Base-by-base conservation (phyloP, 2,113 vertebrate species). In the human region DNA sequence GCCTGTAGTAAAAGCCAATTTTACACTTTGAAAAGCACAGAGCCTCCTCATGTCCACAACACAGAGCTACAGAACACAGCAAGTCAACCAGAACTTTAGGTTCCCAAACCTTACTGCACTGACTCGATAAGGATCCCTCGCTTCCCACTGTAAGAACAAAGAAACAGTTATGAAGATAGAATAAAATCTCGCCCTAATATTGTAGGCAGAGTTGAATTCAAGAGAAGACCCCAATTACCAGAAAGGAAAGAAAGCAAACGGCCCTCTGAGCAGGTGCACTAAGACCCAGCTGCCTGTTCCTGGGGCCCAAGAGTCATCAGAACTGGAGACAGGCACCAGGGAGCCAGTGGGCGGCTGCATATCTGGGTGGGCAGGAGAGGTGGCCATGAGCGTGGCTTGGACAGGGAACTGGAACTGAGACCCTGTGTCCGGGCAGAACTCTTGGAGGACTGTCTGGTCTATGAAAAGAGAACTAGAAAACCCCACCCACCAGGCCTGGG, bases 261-360 rank as follows among this genome's bases (percentile, higher is more conserved):
- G 38, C 16, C 1, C 9, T 8, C 45, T 4, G 5, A 59, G n/a
- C 76, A 25, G 20, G 20, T 4, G 2, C 6, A 2, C 43, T 0
- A 1, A 72, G 76, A 23, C 2, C 17, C 45, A 1, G 17, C 5
- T 3, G 25, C 17, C 52, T 9, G 10, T 1, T 13, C 50, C 20
- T 40, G 22, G 70, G 64, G 43, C 18, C 52, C 3, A 14, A 35
- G 61, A 38, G 43, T 9, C 43, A 2, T 3, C 1, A 72, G 13
- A 16, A 4, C 22, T 5, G 5, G 85, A 35, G 18, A 2, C 0
- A 16, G 17, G 35, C 4, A 7, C 43, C 9, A 5, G 27, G 23
- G 48, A 76, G 5, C 80, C 13, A 2, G 68, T 20, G 32, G 66
- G 13, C 0, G 30, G 7, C 4, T 17, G 45, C 17, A 22, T 12